Evolutionary conservation across 2,888 invertebrate species (phyloP), one percentile per base, ranked within the genome.

Genomic region (Abrostola tripartita): DNA sequence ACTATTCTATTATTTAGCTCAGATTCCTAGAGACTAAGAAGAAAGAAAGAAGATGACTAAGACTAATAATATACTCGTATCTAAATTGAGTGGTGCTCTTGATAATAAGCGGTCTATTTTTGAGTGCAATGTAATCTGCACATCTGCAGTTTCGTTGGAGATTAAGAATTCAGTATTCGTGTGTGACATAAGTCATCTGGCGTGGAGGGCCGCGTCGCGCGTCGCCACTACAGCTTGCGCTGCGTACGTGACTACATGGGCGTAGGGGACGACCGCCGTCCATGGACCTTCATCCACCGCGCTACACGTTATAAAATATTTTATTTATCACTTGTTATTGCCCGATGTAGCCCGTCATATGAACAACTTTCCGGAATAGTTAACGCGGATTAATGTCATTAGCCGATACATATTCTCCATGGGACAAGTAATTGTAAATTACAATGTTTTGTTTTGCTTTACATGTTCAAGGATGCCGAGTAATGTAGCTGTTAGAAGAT

Each of bases 181-280:
- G 14, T 67, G 51, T 75, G 61, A 69, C 61, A 71, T 55, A 76
- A 73, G 64, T 71, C 61, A 68, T 72, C 59, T 68, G 52, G 47
- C 65, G 71, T 82, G 84, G 81, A 83, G 83, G 82, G 82, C 76
- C 81, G 78, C 81, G 77, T 73, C 12, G n/a, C 38, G 41, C 55
- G 53, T 14, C 40, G 52, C 38, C 41, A 41, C 41, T 60, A 65
- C 67, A 68, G 64, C 44, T 8, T 14, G 12, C 72, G 71, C 54
- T 80, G 92, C 88, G 84, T 92, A 92, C 92, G 92, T 92, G 92
- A 92, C 90, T 73, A 65, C 50, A 64, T 76, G 69, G 63, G 85
- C 88, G 90, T 88, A 81, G 74, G 65, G 71, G 66, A 70, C 52
- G 69, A 56, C 60, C 74, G 64, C 42, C 65, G 87, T 73, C 85